A percentile compares a stretch with the other conserved stretches of the same genome.
phyloP scores from a whole-genome alignment of 1,140 invertebrate species.

The Drosophila sechellia region DNA sequence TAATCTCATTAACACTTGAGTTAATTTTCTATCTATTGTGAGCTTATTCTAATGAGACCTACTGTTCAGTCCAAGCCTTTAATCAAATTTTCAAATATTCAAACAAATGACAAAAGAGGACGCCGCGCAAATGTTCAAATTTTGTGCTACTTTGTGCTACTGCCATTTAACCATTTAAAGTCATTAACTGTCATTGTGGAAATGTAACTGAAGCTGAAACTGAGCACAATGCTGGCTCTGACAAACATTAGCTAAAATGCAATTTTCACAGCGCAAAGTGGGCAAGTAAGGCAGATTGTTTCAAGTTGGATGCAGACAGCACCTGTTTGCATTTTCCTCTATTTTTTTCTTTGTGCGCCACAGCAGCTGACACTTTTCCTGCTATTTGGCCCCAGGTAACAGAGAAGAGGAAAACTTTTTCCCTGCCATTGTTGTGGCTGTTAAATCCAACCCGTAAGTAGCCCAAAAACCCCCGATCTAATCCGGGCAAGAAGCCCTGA shows the following conservation, averaged over 20 bases:
- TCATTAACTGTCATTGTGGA: constrained; percentile 29
- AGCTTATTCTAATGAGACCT: constrained; percentile 6
- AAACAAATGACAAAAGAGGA: constrained; percentile 6
- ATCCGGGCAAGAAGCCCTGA: constrained; percentile 23
- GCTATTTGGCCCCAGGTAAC: constrained; percentile 15
- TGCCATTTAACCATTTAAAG: constrained; percentile 8
- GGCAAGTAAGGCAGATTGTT: neutral
- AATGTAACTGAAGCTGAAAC: constrained; percentile 30
- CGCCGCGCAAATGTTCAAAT: constrained; percentile 14
- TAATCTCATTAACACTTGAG: constrained; percentile 45
- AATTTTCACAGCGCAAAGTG: neutral
- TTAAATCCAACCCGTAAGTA: constrained; percentile 60
- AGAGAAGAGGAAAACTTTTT: constrained; percentile 7
- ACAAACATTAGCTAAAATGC: constrained; percentile 13
- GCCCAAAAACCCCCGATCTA: constrained; percentile 12
- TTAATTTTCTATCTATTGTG: constrained; percentile 20
- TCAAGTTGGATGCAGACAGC: constrained; percentile 7
- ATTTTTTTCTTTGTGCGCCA: constrained; percentile 11
- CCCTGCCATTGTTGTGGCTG: constrained; percentile 27
- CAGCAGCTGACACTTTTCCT: constrained; percentile 24
- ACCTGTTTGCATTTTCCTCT: constrained; percentile 38
- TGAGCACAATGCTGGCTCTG: constrained; percentile 1
- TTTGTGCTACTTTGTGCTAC: neutral
- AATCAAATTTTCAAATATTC: constrained; percentile 10
- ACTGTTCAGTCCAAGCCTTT: neutral